phyloP scores from a whole-genome alignment of 1,140 invertebrate species.

The Caenorhabditis elegans region WBcel235 BX284606.5:3460001-3460500 shows the following conservation, averaged over 20 bases:
- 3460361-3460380: slow-evolving; percentile 27
- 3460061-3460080: background rate
- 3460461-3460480: slow-evolving; percentile 3
- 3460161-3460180: slow-evolving; percentile 8
- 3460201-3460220: background rate
- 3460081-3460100: background rate
- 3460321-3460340: too few relatives aligned
- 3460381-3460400: background rate
- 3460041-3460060: background rate
- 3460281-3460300: slow-evolving; percentile 6
- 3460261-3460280: slow-evolving; percentile 21
- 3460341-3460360: background rate
- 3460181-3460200: background rate
- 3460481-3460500: too few relatives aligned
- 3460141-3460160: slow-evolving; percentile 18
- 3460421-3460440: too few relatives aligned
- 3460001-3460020: background rate
- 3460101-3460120: background rate
- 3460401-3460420: slow-evolving; percentile 10
- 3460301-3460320: slow-evolving; percentile 28
- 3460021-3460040: background rate
- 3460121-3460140: slow-evolving; percentile 30
- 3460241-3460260: background rate
- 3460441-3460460: too few relatives aligned
- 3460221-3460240: background rate